Base-by-base conservation (phyloP, 2,797 vertebrate species). In the Eutrigla gurnardus region DNA sequence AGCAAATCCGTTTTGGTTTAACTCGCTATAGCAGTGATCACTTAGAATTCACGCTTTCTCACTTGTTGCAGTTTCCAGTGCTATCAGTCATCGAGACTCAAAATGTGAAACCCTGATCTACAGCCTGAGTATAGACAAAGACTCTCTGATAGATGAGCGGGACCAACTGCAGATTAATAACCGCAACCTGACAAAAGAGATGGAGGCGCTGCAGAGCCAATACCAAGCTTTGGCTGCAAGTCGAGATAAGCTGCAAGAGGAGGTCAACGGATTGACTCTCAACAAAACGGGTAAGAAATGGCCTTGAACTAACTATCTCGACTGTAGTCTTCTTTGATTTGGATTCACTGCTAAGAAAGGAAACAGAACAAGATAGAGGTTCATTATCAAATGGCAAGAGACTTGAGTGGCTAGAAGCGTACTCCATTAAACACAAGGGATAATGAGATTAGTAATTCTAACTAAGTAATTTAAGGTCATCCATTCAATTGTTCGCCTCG, bases 151-250 rank as follows among this genome's bases (percentile, higher is more conserved):
- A 33, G 45, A 71, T 2, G 74, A 86, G 10, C 64, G 49, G 33
- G 60, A 80, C 17, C 69, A 73, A 7, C 39, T 88, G 49, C 67
- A 39, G 42, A 42, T 12, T 3, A 14, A 46, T 6, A 43, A 7
- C 58, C 64, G 11, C 59, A 73, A 62, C 42, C n/a, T 83, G 79
- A 57, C 42, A 5, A 45, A 47, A 54, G 75, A 73, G 14, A 18
- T 71, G 54, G 54, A 68, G n/a, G 15, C 6, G 2, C 78, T 86
- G 32, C 80, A 72, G 76, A 68, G 36, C 13, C 71, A 54, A 7
- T 73, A 70, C 35, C 49, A 66, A 7, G 4, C 33, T 10, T 0
- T 71, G 53, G 55, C 13, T 36, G 63, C 11, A 4, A 70, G 33
- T 60, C 70, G 25, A 33, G 57, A 85, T 40, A 7, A 50, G 6